Evolutionary conservation across 2,888 invertebrate species (phyloP).

Genomic region (Dasypogon diadema): DNA sequence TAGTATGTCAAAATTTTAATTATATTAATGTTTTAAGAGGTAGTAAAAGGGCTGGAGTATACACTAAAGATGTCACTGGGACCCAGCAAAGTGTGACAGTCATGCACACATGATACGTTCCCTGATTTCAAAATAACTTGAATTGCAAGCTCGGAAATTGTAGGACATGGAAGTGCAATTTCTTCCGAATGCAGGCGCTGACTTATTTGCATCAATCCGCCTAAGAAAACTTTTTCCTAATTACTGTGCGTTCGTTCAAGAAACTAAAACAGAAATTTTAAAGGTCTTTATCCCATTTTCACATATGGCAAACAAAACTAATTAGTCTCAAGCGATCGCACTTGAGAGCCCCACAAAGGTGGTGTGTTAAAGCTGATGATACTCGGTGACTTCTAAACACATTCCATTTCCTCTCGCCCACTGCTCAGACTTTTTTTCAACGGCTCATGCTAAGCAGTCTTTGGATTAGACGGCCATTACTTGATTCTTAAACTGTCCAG

Average conservation of each 20-base stretch:
- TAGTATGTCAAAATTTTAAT: too few species aligned
- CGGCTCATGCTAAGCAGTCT: slow-evolving; percentile 13
- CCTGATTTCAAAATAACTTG: slow-evolving; percentile 4
- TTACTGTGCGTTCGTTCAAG: too few species aligned
- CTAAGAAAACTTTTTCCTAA: neutral
- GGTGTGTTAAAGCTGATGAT: slow-evolving; percentile 15
- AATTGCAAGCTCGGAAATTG: neutral
- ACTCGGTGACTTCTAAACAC: neutral
- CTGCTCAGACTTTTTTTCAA: slow-evolving; percentile 22
- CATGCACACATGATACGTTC: neutral
- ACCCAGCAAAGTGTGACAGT: slow-evolving; percentile 6
- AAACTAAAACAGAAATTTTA: too few species aligned
- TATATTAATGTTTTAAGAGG: too few species aligned
- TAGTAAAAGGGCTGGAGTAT: too few species aligned
- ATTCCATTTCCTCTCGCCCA: slow-evolving; percentile 19
- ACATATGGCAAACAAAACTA: slow-evolving; percentile 20
- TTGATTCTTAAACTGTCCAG: slow-evolving; percentile 24
- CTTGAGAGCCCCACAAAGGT: slow-evolving; percentile 28
- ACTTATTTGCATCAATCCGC: neutral
- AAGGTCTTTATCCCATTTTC: neutral
- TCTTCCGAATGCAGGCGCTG: neutral
- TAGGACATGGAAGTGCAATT: slow-evolving; percentile 3
- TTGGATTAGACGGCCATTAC: slow-evolving; percentile 27
- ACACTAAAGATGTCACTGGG: too few species aligned
- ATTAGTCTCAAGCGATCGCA: slow-evolving; percentile 30